These are phyloP conservation scores for Microtus agrestis DNA, from an alignment of 2,797 vertebrate species.

Conservation along the genomic window DNA sequence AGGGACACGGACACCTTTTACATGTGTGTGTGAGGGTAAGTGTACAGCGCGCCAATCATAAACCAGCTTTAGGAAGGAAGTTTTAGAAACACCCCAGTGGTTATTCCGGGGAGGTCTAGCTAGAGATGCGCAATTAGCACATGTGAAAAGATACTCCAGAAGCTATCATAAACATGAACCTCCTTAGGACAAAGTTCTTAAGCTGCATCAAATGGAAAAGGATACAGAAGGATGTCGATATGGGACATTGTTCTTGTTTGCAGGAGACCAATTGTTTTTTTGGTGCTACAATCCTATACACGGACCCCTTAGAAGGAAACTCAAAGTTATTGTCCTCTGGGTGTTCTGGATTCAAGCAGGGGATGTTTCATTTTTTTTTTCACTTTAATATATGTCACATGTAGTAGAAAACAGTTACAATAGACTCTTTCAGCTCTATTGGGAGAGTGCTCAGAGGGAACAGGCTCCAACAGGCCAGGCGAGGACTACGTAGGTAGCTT, in stretches of 20 bases:
- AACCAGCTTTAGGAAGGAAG: not conserved
- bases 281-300: not conserved
- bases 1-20: not conserved
- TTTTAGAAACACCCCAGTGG: not conserved
- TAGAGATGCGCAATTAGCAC: not conserved
- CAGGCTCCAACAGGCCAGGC: not conserved
- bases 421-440: not conserved
- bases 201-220: not conserved
- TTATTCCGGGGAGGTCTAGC: not conserved
- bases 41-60: no score
- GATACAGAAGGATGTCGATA: fast-evolving
- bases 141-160: not conserved
- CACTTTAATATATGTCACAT: not conserved
- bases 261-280: not conserved
- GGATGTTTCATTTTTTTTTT: not conserved
- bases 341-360: not conserved
- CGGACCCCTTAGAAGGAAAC: not conserved
- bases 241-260: not conserved
- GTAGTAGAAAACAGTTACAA: not conserved
- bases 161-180: not conserved
- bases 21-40: not conserved
- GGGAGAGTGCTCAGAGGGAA: not conserved
- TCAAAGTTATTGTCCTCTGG: not conserved
- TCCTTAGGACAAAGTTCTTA: not conserved
- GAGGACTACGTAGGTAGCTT: not conserved